Conservation (phyloP, 2,797 vertebrate genomes). For the Toxotes lorentzi region DNA sequence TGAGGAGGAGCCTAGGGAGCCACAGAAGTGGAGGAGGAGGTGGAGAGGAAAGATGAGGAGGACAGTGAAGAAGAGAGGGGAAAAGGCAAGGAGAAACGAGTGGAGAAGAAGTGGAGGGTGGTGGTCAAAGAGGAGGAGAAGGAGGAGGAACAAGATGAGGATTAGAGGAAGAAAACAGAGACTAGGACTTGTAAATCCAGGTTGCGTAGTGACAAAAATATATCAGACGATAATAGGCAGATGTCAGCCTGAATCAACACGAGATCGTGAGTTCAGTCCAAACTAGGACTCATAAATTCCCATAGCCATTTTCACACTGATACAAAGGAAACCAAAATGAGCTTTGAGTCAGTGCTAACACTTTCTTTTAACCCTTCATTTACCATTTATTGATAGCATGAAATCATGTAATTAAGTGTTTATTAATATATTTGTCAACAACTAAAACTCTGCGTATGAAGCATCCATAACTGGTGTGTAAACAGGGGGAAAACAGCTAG, state of each 20-base stretch:
- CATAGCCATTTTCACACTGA: background rate
- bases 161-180: background rate
- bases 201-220: conserved; percentile 6
- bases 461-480: background rate
- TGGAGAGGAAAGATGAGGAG: conserved; percentile 21
- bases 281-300: background rate
- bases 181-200: background rate
- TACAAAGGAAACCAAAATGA: background rate
- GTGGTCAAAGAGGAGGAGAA: conserved; percentile 5
- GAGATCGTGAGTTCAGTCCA: conserved; percentile 8
- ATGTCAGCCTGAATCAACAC: background rate
- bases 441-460: background rate
- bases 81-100: background rate
- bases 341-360: background rate
- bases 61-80: background rate
- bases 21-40: conserved; percentile 37
- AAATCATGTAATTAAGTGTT: background rate
- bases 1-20: conserved; percentile 93
- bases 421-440: background rate
- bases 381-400: background rate
- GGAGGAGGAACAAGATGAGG: background rate
- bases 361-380: background rate
- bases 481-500: too few relatives aligned
- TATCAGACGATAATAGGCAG: conserved; percentile 14
- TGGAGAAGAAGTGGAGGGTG: conserved; percentile 10